Conservation (phyloP, 2,888 invertebrate genomes). For the Chymomyza caudatula region DNA sequence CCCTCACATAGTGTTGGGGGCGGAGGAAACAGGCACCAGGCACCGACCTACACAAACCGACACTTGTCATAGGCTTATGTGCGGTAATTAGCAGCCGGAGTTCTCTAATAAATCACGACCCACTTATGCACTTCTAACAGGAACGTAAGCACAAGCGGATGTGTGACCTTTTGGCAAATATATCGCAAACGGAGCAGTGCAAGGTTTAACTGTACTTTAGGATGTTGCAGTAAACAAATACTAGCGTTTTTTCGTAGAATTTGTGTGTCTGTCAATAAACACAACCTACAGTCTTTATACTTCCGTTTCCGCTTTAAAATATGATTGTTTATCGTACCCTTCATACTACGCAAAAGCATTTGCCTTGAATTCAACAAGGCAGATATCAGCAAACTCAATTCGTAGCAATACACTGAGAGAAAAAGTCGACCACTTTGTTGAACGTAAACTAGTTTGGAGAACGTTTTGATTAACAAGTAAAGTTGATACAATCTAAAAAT, state of each 20-base stretch:
- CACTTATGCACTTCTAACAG: constrained; percentile 22
- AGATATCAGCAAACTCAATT: not conserved
- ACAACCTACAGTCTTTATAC: constrained; percentile 2
- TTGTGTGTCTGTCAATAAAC: too few species aligned
- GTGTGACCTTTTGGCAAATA: not conserved
- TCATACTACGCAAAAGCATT: constrained; percentile 34
- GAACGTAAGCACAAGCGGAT: not conserved
- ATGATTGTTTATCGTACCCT: constrained; percentile 5
- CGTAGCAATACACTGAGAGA: not conserved
- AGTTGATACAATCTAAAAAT: too few species aligned
- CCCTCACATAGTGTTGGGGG: constrained; percentile 14
- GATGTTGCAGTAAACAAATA: not conserved
- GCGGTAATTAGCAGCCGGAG: constrained; percentile 19
- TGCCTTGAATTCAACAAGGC: not conserved
- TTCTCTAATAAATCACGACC: constrained; percentile 42
- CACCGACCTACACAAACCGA: not conserved
- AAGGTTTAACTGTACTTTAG: not conserved
- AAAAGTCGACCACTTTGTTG: too few species aligned
- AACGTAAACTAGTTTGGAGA: too few species aligned
- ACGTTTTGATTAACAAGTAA: not conserved
- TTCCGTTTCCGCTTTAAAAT: constrained; percentile 24
- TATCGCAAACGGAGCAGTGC: not conserved
- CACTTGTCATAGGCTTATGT: not conserved
- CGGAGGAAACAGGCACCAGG: not conserved
- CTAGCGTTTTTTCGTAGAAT: constrained; percentile 4